Percentiles rank a stretch among this genome's conserved stretches.
Conservation (phyloP, 1,140 invertebrate genomes). For the Achatina immaculata region DNA sequence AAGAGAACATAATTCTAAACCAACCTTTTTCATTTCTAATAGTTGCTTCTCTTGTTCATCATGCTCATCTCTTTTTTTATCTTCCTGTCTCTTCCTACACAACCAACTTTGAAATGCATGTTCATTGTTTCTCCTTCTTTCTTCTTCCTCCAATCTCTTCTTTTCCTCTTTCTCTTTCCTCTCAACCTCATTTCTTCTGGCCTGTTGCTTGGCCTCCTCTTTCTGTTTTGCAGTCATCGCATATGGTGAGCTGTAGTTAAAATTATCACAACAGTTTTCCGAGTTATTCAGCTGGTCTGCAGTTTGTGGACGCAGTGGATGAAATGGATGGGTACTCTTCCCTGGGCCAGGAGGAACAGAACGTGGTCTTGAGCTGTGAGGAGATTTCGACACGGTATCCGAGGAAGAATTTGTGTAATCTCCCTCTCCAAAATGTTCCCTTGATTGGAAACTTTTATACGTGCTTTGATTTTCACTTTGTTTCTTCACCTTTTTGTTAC, state of each 20-base stretch:
- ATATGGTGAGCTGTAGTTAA: constrained; percentile 64
- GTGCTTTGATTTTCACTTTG: constrained; percentile 18
- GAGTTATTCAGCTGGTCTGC: neutral
- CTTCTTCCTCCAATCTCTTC: constrained; percentile 35
- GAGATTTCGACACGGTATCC: constrained; percentile 48
- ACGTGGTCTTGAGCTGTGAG: constrained; percentile 51
- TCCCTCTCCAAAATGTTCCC: too few relatives aligned
- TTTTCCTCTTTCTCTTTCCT: constrained; percentile 32
- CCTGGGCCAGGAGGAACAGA: constrained; percentile 12
- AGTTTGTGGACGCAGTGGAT: constrained; percentile 29
- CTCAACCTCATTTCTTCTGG: constrained; percentile 29
- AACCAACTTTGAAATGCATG: constrained; percentile 40
- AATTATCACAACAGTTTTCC: constrained; percentile 40
- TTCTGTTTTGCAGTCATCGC: constrained; percentile 49
- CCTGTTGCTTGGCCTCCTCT: constrained; percentile 12
- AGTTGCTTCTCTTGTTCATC: neutral
- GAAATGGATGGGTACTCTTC: neutral
- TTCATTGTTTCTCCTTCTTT: constrained; percentile 16
- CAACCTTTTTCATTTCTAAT: too few relatives aligned
- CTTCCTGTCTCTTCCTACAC: constrained; percentile 9
- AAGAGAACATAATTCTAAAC: too few relatives aligned
- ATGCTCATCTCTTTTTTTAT: too few relatives aligned
- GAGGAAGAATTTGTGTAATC: too few relatives aligned
- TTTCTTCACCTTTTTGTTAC: constrained; percentile 6
- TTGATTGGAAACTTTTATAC: neutral